Conservation (phyloP, 2,113 vertebrate genomes). For the Gymnorhina tibicen region DNA sequence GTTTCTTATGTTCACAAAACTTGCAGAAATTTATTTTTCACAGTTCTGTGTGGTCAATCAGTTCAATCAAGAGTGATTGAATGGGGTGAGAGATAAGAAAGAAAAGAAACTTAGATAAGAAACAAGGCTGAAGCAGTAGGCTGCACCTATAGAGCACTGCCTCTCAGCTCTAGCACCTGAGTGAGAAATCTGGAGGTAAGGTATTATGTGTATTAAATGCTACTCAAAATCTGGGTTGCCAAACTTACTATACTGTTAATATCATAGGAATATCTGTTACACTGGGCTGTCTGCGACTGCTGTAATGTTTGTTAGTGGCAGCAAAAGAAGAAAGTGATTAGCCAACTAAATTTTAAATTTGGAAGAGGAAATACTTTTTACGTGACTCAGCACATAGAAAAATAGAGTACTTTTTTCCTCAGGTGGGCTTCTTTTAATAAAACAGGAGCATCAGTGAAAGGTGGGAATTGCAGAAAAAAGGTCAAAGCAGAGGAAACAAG, state of each 20-base stretch:
- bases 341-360: background rate
- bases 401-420: background rate
- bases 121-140: background rate
- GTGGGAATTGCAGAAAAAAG: background rate
- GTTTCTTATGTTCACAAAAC: background rate
- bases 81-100: background rate
- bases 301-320: background rate
- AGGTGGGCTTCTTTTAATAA: background rate
- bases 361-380: background rate
- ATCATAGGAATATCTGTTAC: background rate
- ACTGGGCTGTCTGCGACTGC: background rate
- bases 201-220: background rate
- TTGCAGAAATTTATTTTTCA: background rate
- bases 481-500: background rate
- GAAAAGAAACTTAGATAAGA: background rate
- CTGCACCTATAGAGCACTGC: background rate
- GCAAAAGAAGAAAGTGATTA: background rate
- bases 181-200: background rate
- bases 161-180: background rate
- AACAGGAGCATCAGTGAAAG: background rate
- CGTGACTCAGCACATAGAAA: background rate
- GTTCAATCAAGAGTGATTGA: background rate
- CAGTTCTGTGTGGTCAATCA: background rate
- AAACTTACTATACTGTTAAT: background rate
- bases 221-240: background rate